These are phyloP conservation scores for Bombus pascuorum DNA, from an alignment of 1,140 invertebrate species.

Conservation along the genomic window DNA sequence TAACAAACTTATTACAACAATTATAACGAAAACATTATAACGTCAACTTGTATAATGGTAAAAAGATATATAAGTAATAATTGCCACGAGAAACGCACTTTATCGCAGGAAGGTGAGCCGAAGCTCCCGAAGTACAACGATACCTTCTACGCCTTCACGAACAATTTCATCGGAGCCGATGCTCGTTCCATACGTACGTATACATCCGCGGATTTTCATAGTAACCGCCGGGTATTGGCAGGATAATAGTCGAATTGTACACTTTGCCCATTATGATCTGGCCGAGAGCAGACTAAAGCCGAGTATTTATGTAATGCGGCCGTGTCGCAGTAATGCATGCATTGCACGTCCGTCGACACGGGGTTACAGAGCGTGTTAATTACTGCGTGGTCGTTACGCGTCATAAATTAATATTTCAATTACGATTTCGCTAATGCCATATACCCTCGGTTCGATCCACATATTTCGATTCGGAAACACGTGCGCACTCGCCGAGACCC, in stretches of 20 bases:
- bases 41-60: no score
- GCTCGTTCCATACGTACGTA: background rate
- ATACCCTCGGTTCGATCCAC: slow-evolving; percentile 57
- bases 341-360: slow-evolving; percentile 76
- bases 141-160: background rate
- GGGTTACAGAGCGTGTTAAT: slow-evolving; percentile 78
- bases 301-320: slow-evolving; percentile 78
- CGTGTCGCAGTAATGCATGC: slow-evolving; percentile 77
- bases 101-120: background rate
- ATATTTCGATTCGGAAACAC: slow-evolving; percentile 33
- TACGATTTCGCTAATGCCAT: slow-evolving; percentile 75
- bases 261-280: slow-evolving; percentile 78
- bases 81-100: background rate
- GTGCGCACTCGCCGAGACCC: background rate
- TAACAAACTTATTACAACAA: no score
- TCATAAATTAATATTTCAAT: slow-evolving; percentile 80
- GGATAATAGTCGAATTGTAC: slow-evolving; percentile 77
- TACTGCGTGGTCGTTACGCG: slow-evolving; percentile 74
- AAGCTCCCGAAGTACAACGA: background rate
- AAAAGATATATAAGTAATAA: no score
- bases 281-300: slow-evolving; percentile 70
- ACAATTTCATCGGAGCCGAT: background rate
- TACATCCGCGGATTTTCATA: slow-evolving; percentile 58
- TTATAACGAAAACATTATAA: no score
- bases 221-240: slow-evolving; percentile 66